Evolutionary conservation across 2,888 invertebrate species (phyloP).

Genomic region (Ashinkailepas kermadecensis): DNA sequence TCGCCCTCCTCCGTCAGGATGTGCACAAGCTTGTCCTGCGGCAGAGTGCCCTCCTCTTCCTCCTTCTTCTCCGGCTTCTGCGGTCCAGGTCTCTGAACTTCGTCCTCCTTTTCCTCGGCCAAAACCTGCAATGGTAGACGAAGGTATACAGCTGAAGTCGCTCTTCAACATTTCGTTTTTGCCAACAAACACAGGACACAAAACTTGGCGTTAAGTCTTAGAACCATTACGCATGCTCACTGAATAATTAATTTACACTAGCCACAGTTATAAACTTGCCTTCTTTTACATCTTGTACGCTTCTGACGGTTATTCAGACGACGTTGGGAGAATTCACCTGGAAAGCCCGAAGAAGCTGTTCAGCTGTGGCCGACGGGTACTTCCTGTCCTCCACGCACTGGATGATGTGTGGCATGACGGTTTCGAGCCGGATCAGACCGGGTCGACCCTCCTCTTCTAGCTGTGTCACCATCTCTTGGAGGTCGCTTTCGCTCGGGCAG

Average conservation of each 20-base stretch:
- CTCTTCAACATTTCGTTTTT: neutral
- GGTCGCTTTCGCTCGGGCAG: slow-evolving; percentile 7
- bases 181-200: no score
- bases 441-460: slow-evolving; percentile 7
- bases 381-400: slow-evolving; percentile 14
- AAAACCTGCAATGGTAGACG: neutral
- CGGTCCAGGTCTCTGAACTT: neutral
- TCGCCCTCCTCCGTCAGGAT: slow-evolving; percentile 16
- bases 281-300: neutral
- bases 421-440: neutral
- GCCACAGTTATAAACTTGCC: neutral
- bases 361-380: neutral
- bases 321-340: neutral
- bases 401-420: neutral
- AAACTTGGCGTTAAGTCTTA: neutral
- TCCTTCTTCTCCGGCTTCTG: neutral
- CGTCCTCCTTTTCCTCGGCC: neutral
- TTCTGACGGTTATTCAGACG: neutral
- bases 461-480: neutral
- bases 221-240: neutral
- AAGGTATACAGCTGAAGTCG: neutral
- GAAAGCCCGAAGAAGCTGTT: neutral
- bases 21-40: slow-evolving; percentile 19
- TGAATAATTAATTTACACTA: neutral
- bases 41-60: neutral